Base-by-base conservation (phyloP, 2,888 invertebrate species). In the Emesis castigata region DNA sequence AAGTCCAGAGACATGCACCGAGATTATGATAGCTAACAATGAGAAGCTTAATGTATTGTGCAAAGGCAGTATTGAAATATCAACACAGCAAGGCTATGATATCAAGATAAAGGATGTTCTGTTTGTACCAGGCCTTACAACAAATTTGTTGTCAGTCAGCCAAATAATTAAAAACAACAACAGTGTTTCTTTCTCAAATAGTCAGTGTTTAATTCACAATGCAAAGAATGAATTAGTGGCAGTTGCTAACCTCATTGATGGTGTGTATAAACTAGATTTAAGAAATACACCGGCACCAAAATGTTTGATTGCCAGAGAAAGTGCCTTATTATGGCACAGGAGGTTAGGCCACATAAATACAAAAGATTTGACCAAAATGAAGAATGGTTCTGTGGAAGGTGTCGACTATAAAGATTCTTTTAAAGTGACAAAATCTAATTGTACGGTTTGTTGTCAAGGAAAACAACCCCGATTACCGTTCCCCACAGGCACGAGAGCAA, bases 91-190 rank as follows among this genome's bases (percentile, higher is more conserved):
- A 58, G 56, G 84, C 11, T 69, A 34, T 58, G 85, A 68, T 2
- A 58, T 86, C 0, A 64, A 48, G 8, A 73, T 87, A 0, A 71
- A 78, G 22, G 68, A 77, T 7, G 83, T 86, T 0, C 53, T 87
- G 16, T 88, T 82, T 72, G 81, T 87, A 0, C 87, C 85, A 26
- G 77, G 61, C 6, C 64, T 89, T 0, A 79, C 84, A 0, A 86
- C 80, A 8, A 86, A 85, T 14, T 64, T 86, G 11, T 26, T 86
- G 20, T 84, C 83, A 53, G 80, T 84, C 0, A 84, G 82, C 70
- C 73, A 81, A 65, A 20, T 81, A 8, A 76, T 82, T 8, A 39
- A 58, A 48, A 78, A 75, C 64, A 68, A 76, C n/a, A 81, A 79
- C 62, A 76, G 61, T 44, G 75, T 79, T 8, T n/a, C 18, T 9